Evolutionary conservation across 1,140 invertebrate species (phyloP).

Genomic region (Idris sp.): DNA sequence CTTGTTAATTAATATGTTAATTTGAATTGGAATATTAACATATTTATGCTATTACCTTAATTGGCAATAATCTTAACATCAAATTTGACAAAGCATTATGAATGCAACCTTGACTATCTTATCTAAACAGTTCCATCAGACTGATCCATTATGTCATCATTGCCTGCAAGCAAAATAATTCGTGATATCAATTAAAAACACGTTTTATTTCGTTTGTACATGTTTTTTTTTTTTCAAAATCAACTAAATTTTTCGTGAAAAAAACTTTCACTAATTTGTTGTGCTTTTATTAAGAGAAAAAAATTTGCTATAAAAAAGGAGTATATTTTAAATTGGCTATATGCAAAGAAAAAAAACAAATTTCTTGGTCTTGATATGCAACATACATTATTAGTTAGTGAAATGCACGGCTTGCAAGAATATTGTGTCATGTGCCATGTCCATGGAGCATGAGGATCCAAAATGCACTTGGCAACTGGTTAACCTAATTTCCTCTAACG

Average conservation of each 20-base stretch:
- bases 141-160: conserved; percentile 15
- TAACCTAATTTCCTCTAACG: conserved; percentile 68
- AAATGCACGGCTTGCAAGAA: conserved; percentile 34
- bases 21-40: too few species aligned
- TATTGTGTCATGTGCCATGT: conserved; percentile 56
- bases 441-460: conserved; percentile 53
- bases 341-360: too few species aligned
- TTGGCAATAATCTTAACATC: conserved; percentile 8
- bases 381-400: conserved; percentile 16
- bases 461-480: conserved; percentile 65
- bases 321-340: too few species aligned
- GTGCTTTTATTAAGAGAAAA: too few species aligned
- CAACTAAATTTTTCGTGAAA: too few species aligned
- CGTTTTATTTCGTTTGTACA: too few species aligned
- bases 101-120: conserved; percentile 17
- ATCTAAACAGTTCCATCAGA: conserved; percentile 18
- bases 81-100: conserved; percentile 22
- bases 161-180: conserved; percentile 6
- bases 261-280: too few species aligned
- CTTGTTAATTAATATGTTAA: too few species aligned
- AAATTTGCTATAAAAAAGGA: too few species aligned
- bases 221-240: too few species aligned
- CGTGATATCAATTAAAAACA: conserved; percentile 1
- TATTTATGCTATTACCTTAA: conserved; percentile 1
- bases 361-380: conserved; percentile 48